Conservation (phyloP, 2,113 vertebrate genomes). For the Sinocyclocheilus maitianheensis region DNA sequence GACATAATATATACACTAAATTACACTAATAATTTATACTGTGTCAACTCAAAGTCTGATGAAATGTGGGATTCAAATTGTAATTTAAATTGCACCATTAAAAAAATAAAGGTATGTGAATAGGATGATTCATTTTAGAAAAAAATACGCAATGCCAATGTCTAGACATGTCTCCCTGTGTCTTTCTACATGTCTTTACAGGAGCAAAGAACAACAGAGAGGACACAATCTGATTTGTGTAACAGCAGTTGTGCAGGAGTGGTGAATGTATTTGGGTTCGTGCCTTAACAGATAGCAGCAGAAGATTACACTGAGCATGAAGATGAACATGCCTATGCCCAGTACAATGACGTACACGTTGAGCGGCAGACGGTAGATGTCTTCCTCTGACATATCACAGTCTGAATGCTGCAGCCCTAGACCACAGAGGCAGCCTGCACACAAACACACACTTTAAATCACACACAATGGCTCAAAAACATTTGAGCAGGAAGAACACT, state of each 20-base stretch:
- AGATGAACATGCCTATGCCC: constrained; percentile 82
- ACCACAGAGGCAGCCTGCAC: constrained; percentile 76
- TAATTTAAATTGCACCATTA: background rate
- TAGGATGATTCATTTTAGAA: background rate
- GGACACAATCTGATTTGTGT: background rate
- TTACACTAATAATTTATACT: background rate
- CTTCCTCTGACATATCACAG: constrained; percentile 78
- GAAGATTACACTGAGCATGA: constrained; percentile 83
- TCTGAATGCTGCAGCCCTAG: constrained; percentile 73
- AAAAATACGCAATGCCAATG: no score
- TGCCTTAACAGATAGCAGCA: constrained; percentile 85
- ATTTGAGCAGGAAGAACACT: constrained; percentile 11
- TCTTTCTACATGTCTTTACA: constrained; percentile 11
- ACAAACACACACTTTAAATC: constrained; percentile 40
- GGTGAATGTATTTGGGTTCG: constrained; percentile 25
- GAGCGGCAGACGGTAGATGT: constrained; percentile 80
- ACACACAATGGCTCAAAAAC: background rate
- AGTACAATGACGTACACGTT: constrained; percentile 82
- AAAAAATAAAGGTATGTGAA: no score
- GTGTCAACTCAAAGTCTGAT: background rate
- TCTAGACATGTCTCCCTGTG: background rate
- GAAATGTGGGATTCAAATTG: background rate
- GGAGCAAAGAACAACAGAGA: background rate
- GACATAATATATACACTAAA: background rate
- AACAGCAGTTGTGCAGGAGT: constrained; percentile 6